A percentile compares a stretch with the other conserved stretches of the same genome.
Conservation (phyloP, 1,140 invertebrate genomes). For the Drosophila quadrilineata region DNA sequence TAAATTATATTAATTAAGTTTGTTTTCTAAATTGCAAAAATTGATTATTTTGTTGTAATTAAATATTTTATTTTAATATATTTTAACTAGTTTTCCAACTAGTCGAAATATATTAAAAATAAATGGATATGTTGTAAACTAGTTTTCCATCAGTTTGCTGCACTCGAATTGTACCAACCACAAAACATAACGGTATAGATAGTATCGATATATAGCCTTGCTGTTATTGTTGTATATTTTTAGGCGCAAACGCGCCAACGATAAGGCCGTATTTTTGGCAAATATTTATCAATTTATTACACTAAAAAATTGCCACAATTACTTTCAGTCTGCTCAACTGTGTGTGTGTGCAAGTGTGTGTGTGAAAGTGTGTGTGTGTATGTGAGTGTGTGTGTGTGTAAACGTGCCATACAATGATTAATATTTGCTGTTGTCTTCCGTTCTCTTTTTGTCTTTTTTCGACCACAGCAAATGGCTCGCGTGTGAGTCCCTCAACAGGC, state of each 20-base stretch:
- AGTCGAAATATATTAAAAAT: no score
- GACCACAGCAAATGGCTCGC: slow-evolving; percentile 25
- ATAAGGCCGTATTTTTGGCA: slow-evolving; percentile 59
- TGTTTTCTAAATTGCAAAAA: no score
- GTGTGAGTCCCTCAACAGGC: slow-evolving; percentile 8
- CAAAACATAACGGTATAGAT: slow-evolving; percentile 29
- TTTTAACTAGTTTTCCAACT: no score
- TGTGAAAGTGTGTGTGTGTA: slow-evolving; percentile 21
- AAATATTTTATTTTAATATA: no score
- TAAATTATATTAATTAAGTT: no score
- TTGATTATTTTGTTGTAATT: no score
- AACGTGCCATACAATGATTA: slow-evolving; percentile 71
- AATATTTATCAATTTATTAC: slow-evolving; percentile 78
- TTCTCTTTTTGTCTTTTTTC: slow-evolving; percentile 18
- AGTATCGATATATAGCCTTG: slow-evolving; percentile 5
- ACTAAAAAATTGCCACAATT: slow-evolving; percentile 74
- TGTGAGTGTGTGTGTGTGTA: slow-evolving; percentile 31
- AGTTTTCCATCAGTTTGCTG: slow-evolving; percentile 20
- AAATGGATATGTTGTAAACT: neutral
- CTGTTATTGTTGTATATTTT: slow-evolving; percentile 32
- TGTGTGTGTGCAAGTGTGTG: slow-evolving; percentile 9
- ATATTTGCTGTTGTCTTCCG: slow-evolving; percentile 48
- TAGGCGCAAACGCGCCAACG: slow-evolving; percentile 10
- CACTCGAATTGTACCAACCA: slow-evolving; percentile 43
- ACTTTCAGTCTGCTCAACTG: no score